phyloP scores from a whole-genome alignment of 2,888 invertebrate species.

The Monopis laevigella region DNA sequence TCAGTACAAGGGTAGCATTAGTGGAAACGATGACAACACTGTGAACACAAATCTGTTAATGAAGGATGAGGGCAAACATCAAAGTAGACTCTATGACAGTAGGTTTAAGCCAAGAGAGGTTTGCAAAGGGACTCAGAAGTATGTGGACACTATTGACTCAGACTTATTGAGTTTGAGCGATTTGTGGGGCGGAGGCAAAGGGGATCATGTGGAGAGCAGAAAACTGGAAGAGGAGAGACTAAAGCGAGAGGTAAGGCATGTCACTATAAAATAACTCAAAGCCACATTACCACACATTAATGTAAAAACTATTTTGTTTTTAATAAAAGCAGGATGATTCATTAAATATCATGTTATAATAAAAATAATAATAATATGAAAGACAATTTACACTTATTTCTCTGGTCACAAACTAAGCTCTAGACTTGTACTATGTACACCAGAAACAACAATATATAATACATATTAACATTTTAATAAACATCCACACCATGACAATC shows the following conservation, averaged over 20 bases:
- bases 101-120: conserved; percentile 28
- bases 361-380: no score
- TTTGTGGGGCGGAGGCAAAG: conserved; percentile 67
- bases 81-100: conserved; percentile 45
- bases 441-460: no score
- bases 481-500: no score
- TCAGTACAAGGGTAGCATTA: conserved; percentile 44
- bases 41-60: conserved; percentile 31
- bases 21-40: conserved; percentile 30
- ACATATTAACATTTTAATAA: no score
- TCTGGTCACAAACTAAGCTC: no score
- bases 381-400: no score
- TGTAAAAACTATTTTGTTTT: no score
- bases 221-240: conserved; percentile 81
- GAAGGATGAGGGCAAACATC: conserved; percentile 49
- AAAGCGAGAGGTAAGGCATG: conserved; percentile 78
- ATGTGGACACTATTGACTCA: conserved; percentile 48
- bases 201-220: conserved; percentile 36
- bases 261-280: no score
- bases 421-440: no score
- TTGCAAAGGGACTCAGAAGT: conserved; percentile 29
- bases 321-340: no score
- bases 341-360: no score
- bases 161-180: conserved; percentile 69
- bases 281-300: no score